These are phyloP conservation scores for Mus caroli DNA, from an alignment of 2,797 vertebrate species.

Conservation along the genomic window DNA sequence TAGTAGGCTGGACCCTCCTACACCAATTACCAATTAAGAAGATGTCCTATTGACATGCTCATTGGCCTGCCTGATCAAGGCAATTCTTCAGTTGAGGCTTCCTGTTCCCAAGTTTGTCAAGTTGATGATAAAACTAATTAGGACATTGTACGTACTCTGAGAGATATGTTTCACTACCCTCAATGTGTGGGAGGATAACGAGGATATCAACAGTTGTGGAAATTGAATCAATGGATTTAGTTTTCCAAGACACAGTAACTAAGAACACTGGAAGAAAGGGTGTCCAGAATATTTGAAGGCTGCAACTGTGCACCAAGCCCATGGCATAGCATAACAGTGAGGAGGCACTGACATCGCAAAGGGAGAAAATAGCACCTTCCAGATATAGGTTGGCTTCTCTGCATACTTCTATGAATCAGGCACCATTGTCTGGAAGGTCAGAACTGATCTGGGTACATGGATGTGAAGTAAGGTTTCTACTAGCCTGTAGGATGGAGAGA, in stretches of 20 bases:
- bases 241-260: slow-evolving; percentile 42
- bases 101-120: background rate
- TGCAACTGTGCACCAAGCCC: background rate
- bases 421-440: slow-evolving; percentile 2
- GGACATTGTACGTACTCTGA: background rate
- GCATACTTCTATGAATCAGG: background rate
- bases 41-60: background rate
- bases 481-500: background rate
- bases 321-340: background rate
- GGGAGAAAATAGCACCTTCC: background rate
- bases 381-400: slow-evolving; percentile 10
- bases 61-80: background rate
- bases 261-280: background rate
- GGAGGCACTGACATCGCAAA: background rate
- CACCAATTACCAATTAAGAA: background rate
- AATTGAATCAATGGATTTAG: slow-evolving; percentile 7
- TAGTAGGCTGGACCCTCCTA: background rate
- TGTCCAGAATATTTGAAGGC: slow-evolving; percentile 23
- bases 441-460: background rate
- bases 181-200: background rate
- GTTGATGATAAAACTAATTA: background rate
- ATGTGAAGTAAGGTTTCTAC: slow-evolving; percentile 14
- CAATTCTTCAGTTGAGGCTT: background rate
- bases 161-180: background rate
- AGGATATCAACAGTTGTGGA: background rate